phyloP scores from a whole-genome alignment of 2,888 invertebrate genomes.

The Strigamia transsilvanica region DNA sequence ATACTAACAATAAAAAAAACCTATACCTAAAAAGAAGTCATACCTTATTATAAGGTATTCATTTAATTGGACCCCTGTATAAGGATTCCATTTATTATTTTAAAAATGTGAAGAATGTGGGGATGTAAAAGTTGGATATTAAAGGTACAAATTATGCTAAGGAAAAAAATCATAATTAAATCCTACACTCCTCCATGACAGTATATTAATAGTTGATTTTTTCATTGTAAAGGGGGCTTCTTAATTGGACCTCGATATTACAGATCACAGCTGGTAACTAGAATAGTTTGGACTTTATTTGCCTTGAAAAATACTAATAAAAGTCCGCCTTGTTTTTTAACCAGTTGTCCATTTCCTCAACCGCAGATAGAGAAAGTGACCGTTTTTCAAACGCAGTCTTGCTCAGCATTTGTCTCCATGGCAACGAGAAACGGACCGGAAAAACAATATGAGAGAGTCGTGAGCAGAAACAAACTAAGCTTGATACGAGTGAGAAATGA shows the following conservation, averaged over 20 bases:
- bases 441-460: constrained; percentile 33
- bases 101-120: constrained; percentile 3
- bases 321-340: not conserved
- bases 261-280: not conserved
- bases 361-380: constrained; percentile 32
- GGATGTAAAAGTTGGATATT: constrained; percentile 6
- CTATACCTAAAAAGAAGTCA: not conserved
- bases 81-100: constrained; percentile 5
- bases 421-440: constrained; percentile 49
- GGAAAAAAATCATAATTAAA: constrained; percentile 24
- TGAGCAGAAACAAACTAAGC: constrained; percentile 48
- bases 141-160: not conserved
- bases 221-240: not conserved
- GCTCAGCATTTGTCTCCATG: constrained; percentile 16
- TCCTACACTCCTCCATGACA: not conserved
- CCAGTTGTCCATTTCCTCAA: constrained; percentile 18
- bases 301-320: not conserved
- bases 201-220: constrained; percentile 35
- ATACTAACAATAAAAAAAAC: no score
- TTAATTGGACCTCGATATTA: constrained; percentile 33
- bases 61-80: not conserved
- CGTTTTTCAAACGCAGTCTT: constrained; percentile 38
- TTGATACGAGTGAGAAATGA: constrained; percentile 47
- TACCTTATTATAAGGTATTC: not conserved
- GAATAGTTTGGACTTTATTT: not conserved